Base-by-base conservation (phyloP, 1,140 invertebrate genomes). In the Zaprionus lachaisei region DNA sequence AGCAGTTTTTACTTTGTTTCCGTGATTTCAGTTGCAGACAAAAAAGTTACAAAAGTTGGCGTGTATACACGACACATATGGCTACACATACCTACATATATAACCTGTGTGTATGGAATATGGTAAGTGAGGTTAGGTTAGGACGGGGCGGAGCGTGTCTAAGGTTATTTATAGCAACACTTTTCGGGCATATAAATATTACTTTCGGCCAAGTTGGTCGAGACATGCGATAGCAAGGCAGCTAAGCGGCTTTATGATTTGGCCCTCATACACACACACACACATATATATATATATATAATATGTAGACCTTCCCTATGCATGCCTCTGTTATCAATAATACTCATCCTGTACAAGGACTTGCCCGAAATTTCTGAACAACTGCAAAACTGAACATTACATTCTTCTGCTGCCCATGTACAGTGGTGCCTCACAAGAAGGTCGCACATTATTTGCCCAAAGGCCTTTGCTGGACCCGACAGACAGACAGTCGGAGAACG, bases 91-190 rank as follows among this genome's bases (percentile, higher is more conserved):
- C 7, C 26, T 58, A 44, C 12, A 58, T 66, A 5, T 2, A 31
- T 2, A 31, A 37, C 12, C 14, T 66, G 55, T 34, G 31, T 34
- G 31, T 34, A 34, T 34, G 31, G 31, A 58, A 60, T 26, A 37
- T 22, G 41, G 64, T 34, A 66, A 62, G 58, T 70, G 66, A 51
- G 51, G 75, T 63, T 64, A 69, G 62, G 79, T 68, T 73, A 69
- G 63, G 60, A 65, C 60, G 55, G 58, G 75, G 61, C 38, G n/a
- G 20, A 62, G 69, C 77, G 72, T 74, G 81, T 84, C 66, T 87
- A 58, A 83, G 78, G 84, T 83, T 87, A 87, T 87, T 87, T 87
- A 87, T 87, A 87, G 84, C 77, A 80, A 81, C 80, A 89, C 73
- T 87, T 86, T 86, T 82, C 34, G 83, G 74, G 64, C 81, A 80